Conservation (phyloP, 2,888 invertebrate species). For the Plebejus melissa region DNA sequence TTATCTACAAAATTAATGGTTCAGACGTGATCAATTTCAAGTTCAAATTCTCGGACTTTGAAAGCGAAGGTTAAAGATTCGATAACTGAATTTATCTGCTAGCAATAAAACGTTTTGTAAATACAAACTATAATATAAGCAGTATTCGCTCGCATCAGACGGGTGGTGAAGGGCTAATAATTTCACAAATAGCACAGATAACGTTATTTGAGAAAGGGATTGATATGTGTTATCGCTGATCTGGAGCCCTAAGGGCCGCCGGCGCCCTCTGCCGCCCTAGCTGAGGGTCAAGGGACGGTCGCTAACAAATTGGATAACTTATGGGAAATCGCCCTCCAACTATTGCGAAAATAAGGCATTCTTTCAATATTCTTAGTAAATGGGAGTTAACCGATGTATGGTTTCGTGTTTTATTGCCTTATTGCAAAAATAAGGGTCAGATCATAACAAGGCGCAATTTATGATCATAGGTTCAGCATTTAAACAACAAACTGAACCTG, state of each 20-base stretch:
- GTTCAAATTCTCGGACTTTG: neutral
- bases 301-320: slow-evolving; percentile 68
- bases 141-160: neutral
- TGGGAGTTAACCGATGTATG: neutral
- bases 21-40: neutral
- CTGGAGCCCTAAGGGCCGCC: slow-evolving; percentile 18
- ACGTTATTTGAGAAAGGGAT: slow-evolving; percentile 24
- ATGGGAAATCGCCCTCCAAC: slow-evolving; percentile 47
- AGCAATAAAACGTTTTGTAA: neutral
- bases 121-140: neutral
- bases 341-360: slow-evolving; percentile 24
- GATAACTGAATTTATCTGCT: neutral
- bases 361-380: neutral
- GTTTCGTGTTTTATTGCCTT: neutral
- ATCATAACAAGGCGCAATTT: too few species aligned
- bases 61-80: neutral
- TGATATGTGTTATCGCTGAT: slow-evolving; percentile 22
- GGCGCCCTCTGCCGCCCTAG: neutral
- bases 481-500: too few species aligned
- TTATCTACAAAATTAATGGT: neutral
- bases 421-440: neutral
- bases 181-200: slow-evolving; percentile 19
- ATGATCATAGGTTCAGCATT: too few species aligned
- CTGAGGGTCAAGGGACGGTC: slow-evolving; percentile 35
- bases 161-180: slow-evolving; percentile 3